These are phyloP conservation scores for Falco peregrinus DNA, from an alignment of 2,797 vertebrate species.

Conservation along the genomic window DNA sequence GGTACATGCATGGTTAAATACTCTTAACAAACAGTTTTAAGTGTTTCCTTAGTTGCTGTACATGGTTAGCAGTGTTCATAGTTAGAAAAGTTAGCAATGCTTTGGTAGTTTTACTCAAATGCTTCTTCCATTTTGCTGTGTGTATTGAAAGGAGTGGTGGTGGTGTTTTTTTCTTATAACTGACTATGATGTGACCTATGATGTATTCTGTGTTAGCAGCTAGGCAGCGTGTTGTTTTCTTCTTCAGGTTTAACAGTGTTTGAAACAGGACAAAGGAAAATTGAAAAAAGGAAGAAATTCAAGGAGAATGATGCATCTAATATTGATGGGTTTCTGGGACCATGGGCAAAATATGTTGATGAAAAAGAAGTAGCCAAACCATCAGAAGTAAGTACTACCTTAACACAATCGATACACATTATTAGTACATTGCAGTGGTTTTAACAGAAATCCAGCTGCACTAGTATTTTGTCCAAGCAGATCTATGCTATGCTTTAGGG, in stretches of 20 bases:
- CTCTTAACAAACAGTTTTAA: not conserved
- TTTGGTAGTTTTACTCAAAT: not conserved
- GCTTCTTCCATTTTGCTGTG: not conserved
- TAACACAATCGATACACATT: not conserved
- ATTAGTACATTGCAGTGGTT: not conserved
- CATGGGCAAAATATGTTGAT: conserved; percentile 96
- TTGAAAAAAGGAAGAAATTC: conserved; percentile 93
- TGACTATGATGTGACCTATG: not conserved
- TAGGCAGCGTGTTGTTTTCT: not conserved
- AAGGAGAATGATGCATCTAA: conserved; percentile 94
- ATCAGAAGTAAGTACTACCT: conserved; percentile 84
- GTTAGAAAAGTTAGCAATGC: not conserved
- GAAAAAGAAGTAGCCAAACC: conserved; percentile 96
- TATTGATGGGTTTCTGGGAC: conserved; percentile 93
- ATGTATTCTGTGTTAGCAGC: not conserved
- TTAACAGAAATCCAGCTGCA: not conserved
- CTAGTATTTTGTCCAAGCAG: not conserved
- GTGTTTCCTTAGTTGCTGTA: not conserved
- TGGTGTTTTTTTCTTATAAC: not conserved
- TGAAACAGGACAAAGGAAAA: conserved; percentile 89
- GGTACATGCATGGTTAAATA: not conserved
- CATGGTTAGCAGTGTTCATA: not conserved
- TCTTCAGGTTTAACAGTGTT: conserved; percentile 93
- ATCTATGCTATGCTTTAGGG: not conserved
- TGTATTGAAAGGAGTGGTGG: not conserved